A percentile compares a stretch with the other conserved stretches of the same genome.
Conservation (phyloP, 2,888 invertebrate genomes). For the Rhodophaea formosa region DNA sequence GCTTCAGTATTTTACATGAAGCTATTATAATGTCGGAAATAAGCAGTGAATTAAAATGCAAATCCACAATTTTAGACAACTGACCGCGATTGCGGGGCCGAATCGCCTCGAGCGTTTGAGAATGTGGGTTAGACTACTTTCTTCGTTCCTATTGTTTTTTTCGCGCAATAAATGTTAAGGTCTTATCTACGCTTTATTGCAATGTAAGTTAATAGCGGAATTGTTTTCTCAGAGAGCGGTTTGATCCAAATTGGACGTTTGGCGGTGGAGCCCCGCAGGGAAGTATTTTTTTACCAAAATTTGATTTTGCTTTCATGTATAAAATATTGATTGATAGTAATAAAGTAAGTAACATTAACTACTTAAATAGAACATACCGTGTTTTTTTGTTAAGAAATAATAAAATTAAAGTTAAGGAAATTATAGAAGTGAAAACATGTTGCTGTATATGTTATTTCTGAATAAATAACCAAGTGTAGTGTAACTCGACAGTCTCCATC, state of each 20-base stretch:
- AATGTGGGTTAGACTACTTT: conserved; percentile 13
- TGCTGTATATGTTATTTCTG: too few species aligned
- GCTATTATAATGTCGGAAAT: not conserved
- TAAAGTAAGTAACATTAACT: too few species aligned
- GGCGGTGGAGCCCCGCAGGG: not conserved
- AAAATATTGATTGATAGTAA: too few species aligned
- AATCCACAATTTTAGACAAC: conserved; percentile 4
- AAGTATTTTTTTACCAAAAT: not conserved
- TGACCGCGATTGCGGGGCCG: conserved; percentile 10
- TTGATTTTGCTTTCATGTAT: not conserved
- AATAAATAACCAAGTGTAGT: too few species aligned
- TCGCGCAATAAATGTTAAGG: conserved; percentile 9
- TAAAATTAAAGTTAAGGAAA: too few species aligned
- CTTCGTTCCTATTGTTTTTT: conserved; percentile 8
- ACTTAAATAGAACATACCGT: too few species aligned
- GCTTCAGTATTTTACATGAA: not conserved
- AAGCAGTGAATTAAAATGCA: conserved; percentile 8
- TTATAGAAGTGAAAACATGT: too few species aligned
- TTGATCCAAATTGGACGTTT: not conserved
- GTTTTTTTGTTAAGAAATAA: too few species aligned
- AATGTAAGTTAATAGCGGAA: conserved; percentile 3
- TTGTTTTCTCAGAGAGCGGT: not conserved
- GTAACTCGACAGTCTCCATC: too few species aligned
- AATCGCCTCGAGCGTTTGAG: conserved; percentile 6
- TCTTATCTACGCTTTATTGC: conserved; percentile 11